These are phyloP conservation scores for Andrena haemorrhoa DNA, from an alignment of 2,888 invertebrate species.

Conservation along the genomic window DNA sequence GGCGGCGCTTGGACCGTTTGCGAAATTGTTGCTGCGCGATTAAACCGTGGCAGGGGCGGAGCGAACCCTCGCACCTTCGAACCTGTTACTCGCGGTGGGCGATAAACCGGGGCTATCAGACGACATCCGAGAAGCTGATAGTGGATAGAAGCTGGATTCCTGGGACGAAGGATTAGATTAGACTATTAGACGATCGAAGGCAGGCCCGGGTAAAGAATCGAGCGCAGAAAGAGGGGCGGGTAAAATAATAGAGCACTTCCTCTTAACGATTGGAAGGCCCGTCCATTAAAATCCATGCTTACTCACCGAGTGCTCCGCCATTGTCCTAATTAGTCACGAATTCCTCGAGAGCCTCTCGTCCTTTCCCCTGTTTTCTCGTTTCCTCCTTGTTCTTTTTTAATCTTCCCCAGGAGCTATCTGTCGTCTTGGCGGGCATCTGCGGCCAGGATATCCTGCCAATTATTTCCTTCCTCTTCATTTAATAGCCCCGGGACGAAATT, in stretches of 20 bases:
- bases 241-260: conserved; percentile 64
- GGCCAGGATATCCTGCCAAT: conserved; percentile 47
- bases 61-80: not conserved
- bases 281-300: conserved; percentile 73
- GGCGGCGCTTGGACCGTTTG: not conserved
- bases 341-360: conserved; percentile 69
- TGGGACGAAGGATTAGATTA: conserved; percentile 54
- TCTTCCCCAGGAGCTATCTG: conserved; percentile 22
- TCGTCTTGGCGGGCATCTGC: conserved; percentile 25
- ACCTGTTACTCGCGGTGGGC: not conserved
- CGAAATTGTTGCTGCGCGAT: not conserved
- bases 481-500: conserved; percentile 28
- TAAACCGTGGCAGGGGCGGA: too few relatives aligned
- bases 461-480: conserved; percentile 48
- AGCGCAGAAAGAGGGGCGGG: not conserved
- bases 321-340: conserved; percentile 78
- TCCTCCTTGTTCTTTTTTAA: conserved; percentile 39
- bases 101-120: conserved; percentile 11
- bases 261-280: conserved; percentile 68
- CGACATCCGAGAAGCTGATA: not conserved
- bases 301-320: conserved; percentile 63
- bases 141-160: conserved; percentile 53
- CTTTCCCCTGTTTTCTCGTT: conserved; percentile 5
- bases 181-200: conserved; percentile 50
- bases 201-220: not conserved